These are phyloP conservation scores for Eupelmus urozonus DNA, from an alignment of 2,888 invertebrate genomes.

Conservation along the genomic window DNA sequence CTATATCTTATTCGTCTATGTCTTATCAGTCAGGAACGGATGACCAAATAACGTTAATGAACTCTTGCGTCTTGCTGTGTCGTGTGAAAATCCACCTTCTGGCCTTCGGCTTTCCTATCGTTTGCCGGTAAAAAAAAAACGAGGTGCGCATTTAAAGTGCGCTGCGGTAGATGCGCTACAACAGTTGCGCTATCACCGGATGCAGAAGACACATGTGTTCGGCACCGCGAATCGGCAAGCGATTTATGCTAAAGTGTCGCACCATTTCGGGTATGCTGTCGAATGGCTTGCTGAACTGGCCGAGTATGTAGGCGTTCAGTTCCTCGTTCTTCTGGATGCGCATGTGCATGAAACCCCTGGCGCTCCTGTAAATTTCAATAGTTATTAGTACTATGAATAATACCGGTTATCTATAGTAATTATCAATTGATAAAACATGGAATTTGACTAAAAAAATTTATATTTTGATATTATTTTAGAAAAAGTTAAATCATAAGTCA, in stretches of 20 bases:
- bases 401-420: conserved; percentile 27
- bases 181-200: conserved; percentile 92
- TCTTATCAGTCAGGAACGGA: conserved; percentile 39
- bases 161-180: conserved; percentile 78
- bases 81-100: conserved; percentile 11
- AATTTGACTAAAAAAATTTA: conserved; percentile 33
- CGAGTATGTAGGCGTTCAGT: conserved; percentile 90
- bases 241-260: conserved; percentile 93
- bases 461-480: background rate
- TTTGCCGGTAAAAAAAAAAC: conserved; percentile 45
- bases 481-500: background rate
- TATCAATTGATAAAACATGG: too few relatives aligned
- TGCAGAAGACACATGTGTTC: conserved; percentile 97
- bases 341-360: conserved; percentile 98
- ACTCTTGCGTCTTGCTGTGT: background rate
- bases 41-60: conserved; percentile 37
- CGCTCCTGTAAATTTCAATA: conserved; percentile 90
- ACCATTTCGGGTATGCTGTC: conserved; percentile 96
- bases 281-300: conserved; percentile 95
- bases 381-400: conserved; percentile 34
- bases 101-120: conserved; percentile 18
- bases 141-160: conserved; percentile 70
- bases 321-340: conserved; percentile 89
- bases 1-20: conserved; percentile 22
- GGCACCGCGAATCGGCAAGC: conserved; percentile 95